Evolutionary conservation across 2,888 invertebrate genomes (phyloP).

Genomic region (Dione juno): DNA sequence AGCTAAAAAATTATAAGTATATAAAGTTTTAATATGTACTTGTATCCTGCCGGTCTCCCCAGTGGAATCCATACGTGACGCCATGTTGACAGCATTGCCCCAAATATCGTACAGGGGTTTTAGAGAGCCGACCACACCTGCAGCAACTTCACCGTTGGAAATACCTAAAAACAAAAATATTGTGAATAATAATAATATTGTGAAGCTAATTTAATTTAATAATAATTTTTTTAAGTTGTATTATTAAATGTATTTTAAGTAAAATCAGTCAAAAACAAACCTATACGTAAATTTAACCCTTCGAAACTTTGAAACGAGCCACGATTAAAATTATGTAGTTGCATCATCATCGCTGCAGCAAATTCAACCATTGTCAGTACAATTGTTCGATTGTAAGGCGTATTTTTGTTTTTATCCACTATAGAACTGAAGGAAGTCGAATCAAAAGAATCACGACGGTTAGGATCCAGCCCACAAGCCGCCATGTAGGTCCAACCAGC

Average conservation of each 20-base stretch:
- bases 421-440: slow-evolving; percentile 59
- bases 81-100: slow-evolving; percentile 98
- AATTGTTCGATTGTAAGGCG: slow-evolving; percentile 69
- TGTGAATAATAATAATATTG: too few relatives aligned
- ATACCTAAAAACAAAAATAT: slow-evolving; percentile 90
- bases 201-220: too few relatives aligned
- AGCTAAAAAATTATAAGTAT: neutral
- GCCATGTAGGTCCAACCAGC: slow-evolving; percentile 99
- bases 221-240: too few relatives aligned
- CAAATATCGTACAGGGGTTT: slow-evolving; percentile 98
- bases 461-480: slow-evolving; percentile 94
- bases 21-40: slow-evolving; percentile 65
- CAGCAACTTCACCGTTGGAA: slow-evolving; percentile 94
- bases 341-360: slow-evolving; percentile 80
- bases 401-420: slow-evolving; percentile 61
- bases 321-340: slow-evolving; percentile 80
- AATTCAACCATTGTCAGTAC: slow-evolving; percentile 79
- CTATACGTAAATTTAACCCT: slow-evolving; percentile 88
- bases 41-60: slow-evolving; percentile 92
- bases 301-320: slow-evolving; percentile 84
- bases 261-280: slow-evolving; percentile 64
- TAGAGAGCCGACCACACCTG: slow-evolving; percentile 96
- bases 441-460: slow-evolving; percentile 84
- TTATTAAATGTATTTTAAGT: too few relatives aligned
- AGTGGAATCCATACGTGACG: slow-evolving; percentile 97